Evolutionary conservation across 2,797 vertebrate species (phyloP), one percentile per base, ranked within the genome.

Genomic region (Oreortyx pictus): DNA sequence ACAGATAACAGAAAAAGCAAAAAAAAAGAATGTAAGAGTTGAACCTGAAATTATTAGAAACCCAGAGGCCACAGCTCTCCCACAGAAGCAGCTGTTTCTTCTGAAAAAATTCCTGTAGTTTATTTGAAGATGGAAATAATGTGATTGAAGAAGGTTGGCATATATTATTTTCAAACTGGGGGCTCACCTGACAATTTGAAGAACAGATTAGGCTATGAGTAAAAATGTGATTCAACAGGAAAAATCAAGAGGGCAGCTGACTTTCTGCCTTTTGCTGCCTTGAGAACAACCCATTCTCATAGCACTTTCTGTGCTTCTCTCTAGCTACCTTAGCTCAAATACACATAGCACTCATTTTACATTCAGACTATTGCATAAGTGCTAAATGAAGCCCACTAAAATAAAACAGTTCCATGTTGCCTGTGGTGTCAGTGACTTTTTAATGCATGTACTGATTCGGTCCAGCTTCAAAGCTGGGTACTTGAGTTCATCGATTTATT

Each of bases 361-460:
- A 80, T 72, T n/a, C 37, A 75, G 50, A 29, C 37, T 35, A 54
- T 31, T 41, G 49, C 29, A 19, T 33, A 52, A 76, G 19, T 71
- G 81, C 24, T 87, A 41, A 61, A 71, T 39, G 46, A 59, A 33
- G n/a, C 65, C 57, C 56, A 35, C 29, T 61, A 35, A 84, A 65
- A 68, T 24, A 80, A 88, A 82, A 80, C 31, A 68, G 11, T 13
- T 35, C 7, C 24, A 4, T 16, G 6, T 27, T 57, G 7, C 44
- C 68, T 22, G 1, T 35, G 16, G 12, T 65, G 25, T 17, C 68
- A 39, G 37, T 68, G 59, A n/a, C 44, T 71, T 94, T 85, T 65
- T 57, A 74, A 85, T 19, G 16, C 16, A 17, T 0, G 0, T 0
- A 0, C 8, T 67, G 44, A 77, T 79, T 60, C 60, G 46, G 49